Conservation (phyloP, 2,113 vertebrate genomes). For the Phrynosoma blainvillii region DNA sequence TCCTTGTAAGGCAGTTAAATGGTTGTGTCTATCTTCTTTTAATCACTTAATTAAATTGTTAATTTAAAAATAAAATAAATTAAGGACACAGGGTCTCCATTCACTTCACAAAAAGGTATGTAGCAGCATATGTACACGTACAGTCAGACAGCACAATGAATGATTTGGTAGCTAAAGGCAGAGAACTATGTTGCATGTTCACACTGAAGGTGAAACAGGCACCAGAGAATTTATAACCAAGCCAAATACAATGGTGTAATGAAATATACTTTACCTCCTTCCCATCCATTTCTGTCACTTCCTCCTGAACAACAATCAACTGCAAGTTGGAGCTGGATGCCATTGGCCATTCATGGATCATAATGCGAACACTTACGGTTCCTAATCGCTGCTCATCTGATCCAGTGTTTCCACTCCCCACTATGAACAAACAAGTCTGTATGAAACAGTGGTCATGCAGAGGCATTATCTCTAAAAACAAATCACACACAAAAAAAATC, state of each 20-base stretch:
- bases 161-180: not conserved
- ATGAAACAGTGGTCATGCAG: not conserved
- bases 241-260: not conserved
- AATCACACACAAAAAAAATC: not conserved
- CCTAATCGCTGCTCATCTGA: conserved; percentile 77
- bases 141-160: not conserved
- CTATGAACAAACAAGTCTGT: conserved; percentile 70
- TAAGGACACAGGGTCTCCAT: not conserved
- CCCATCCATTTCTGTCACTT: conserved; percentile 90
- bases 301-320: conserved; percentile 87
- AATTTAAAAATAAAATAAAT: not conserved
- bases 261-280: conserved; percentile 79
- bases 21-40: too few relatives aligned
- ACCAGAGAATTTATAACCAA: not conserved
- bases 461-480: conserved; percentile 25
- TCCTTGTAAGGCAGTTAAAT: not conserved
- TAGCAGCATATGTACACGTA: not conserved
- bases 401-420: conserved; percentile 75
- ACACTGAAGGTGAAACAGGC: not conserved
- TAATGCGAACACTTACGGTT: conserved; percentile 84
- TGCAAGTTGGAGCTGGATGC: conserved; percentile 82
- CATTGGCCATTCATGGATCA: conserved; percentile 87
- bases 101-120: not conserved
- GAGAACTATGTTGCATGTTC: not conserved
- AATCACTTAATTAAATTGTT: not conserved